Base-by-base conservation (phyloP, 2,888 invertebrate genomes). In the Athripsodes cinereus region DNA sequence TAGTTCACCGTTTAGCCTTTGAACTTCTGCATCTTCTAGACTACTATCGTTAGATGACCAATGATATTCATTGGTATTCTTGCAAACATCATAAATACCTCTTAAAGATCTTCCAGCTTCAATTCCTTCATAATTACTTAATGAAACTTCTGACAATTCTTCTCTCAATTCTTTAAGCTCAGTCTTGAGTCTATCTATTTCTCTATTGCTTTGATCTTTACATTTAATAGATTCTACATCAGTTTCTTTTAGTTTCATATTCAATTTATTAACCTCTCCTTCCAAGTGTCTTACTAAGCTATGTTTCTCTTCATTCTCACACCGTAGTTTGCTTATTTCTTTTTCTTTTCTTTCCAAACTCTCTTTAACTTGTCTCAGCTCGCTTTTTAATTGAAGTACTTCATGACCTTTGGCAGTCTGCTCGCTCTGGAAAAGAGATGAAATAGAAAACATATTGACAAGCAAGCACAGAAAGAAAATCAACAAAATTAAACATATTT, bases 341-440 rank as follows among this genome's bases (percentile, higher is more conserved):
- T 79, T 76, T 62, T 84, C 81, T 67, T 79, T 78, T 59, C 79
- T 76, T 66, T 84, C 83, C 56, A 84, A 71, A 16, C 80, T 75
- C 60, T 83, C 80, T 62, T 82, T 73, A 10, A 83, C 74, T 65
- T 86, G 83, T 64, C 84, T 80, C 64, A 84, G 79, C 67, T 87
- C 85, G 8, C 81, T 81, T 66, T 84, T 81, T 34, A 87, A 70
- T 58, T 86, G 84, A 20, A 89, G 79, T 65, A 90, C 80, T 69
- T 90, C 90, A 71, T 88, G 88, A 53, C 86, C 86, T 73, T 88
- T 88, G 49, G 81, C 77, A 6, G 86, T 86, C 70, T 87, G 83
- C 70, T 89, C 88, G 64, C 84, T 84, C 86, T 89, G 78, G 53
- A n/a, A 80, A 64, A 58, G 59, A 59, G 61, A 58, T 31, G 3